These are phyloP conservation scores for Columba guinea DNA, from an alignment of 2,797 vertebrate genomes.

Conservation along the genomic window DNA sequence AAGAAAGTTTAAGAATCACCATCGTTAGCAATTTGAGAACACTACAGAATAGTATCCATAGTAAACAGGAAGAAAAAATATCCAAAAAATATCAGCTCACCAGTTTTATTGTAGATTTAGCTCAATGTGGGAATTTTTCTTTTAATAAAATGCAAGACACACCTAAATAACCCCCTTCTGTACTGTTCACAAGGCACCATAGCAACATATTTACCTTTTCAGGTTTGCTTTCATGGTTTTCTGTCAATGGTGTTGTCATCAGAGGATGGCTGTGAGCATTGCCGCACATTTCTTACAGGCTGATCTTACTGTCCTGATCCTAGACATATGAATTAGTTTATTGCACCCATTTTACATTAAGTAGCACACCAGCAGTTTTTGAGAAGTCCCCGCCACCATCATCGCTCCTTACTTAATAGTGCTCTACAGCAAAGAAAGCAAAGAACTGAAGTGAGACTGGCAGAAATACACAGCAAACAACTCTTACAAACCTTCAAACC, in stretches of 20 bases:
- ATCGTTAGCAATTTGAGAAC: neutral
- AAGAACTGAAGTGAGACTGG: neutral
- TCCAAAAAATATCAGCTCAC: neutral
- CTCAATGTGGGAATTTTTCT: neutral
- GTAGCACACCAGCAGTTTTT: neutral
- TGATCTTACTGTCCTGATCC: neutral
- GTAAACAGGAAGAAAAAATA: neutral
- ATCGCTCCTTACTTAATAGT: neutral
- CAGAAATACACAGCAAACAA: neutral
- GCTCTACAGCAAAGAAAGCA: neutral
- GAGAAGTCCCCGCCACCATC: neutral
- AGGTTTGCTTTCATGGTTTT: neutral
- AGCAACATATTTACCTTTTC: neutral
- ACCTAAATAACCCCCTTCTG: neutral
- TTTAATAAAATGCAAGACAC: neutral
- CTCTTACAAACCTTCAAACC: neutral
- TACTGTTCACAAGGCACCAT: neutral
- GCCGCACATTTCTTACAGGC: neutral
- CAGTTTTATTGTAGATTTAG: neutral
- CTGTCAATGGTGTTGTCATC: neutral
- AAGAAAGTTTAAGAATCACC: neutral
- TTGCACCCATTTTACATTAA: neutral
- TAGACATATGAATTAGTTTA: neutral
- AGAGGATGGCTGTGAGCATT: neutral
- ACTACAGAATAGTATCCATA: neutral